A percentile compares a stretch with the other conserved stretches of the same genome.
phyloP scores from a whole-genome alignment of 1,140 invertebrate genomes.

The Drosophila jambulina region DNA sequence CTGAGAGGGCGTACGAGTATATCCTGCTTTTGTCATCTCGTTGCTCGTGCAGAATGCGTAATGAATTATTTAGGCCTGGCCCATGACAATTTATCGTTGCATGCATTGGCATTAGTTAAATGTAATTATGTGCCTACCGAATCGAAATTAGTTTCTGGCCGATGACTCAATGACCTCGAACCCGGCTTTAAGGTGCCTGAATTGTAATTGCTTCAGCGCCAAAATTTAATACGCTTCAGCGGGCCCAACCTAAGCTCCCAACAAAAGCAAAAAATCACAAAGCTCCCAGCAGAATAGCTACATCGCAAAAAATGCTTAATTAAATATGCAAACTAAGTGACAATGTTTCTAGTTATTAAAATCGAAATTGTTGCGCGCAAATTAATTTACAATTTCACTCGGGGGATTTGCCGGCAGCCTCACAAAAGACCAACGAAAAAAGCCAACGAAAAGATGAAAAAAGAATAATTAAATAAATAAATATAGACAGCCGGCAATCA shows the following conservation, averaged over 20 bases:
- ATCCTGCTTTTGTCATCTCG: constrained; percentile 52
- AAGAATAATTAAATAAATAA: constrained; percentile 48
- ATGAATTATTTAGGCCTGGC: constrained; percentile 71
- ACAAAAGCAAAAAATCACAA: constrained; percentile 3
- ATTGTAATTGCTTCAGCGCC: constrained; percentile 2
- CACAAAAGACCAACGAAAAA: not conserved
- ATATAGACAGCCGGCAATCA: constrained; percentile 47
- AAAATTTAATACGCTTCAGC: constrained; percentile 12
- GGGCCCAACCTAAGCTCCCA: constrained; percentile 6
- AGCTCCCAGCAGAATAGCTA: constrained; percentile 11
- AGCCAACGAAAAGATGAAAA: not conserved
- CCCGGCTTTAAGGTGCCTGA: constrained; percentile 20
- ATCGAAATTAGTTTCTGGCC: constrained; percentile 42
- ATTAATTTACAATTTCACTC: constrained; percentile 67
- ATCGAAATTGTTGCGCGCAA: constrained; percentile 49
- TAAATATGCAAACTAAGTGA: constrained; percentile 66
- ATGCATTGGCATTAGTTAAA: constrained; percentile 57
- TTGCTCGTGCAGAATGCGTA: constrained; percentile 41
- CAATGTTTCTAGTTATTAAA: constrained; percentile 61
- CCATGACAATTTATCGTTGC: constrained; percentile 49
- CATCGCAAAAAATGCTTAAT: constrained; percentile 31
- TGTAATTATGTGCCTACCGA: constrained; percentile 49
- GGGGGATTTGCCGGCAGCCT: constrained; percentile 35
- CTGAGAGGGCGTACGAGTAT: constrained; percentile 15
- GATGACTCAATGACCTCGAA: constrained; percentile 29